Evolutionary conservation across 1,140 invertebrate genomes (phyloP).

Genomic region (Halictus rubicundus): DNA sequence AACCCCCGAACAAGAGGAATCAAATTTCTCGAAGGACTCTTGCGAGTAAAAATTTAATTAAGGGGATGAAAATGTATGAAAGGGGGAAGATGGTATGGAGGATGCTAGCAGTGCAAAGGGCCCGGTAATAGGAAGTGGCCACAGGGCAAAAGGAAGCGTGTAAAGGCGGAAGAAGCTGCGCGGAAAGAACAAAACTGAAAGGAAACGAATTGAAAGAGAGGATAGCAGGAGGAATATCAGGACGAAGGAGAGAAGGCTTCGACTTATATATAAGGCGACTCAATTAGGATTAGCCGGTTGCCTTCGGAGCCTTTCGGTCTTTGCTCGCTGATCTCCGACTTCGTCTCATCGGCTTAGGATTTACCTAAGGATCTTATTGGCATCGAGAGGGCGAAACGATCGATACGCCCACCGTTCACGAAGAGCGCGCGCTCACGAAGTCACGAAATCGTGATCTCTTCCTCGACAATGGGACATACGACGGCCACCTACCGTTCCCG

Average conservation of each 20-base stretch:
- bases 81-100: too few species aligned
- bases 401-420: constrained; percentile 66
- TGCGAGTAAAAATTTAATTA: not conserved
- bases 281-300: constrained; percentile 75
- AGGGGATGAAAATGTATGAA: not conserved
- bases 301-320: constrained; percentile 65
- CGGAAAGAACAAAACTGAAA: constrained; percentile 6
- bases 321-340: constrained; percentile 71
- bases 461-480: constrained; percentile 58
- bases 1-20: too few species aligned
- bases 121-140: not conserved
- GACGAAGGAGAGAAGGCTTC: constrained; percentile 53
- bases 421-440: constrained; percentile 55
- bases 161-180: not conserved
- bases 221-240: constrained; percentile 12
- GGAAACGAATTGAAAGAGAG: constrained; percentile 1
- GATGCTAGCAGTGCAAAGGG: not conserved
- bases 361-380: constrained; percentile 73
- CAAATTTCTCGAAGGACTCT: too few species aligned
- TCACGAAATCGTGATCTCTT: constrained; percentile 66
- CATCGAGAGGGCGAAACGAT: constrained; percentile 61
- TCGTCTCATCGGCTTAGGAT: constrained; percentile 76
- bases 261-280: constrained; percentile 72
- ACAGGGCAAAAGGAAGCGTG: not conserved
- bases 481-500: constrained; percentile 52